A percentile compares a stretch with the other conserved stretches of the same genome.
These are phyloP conservation scores for Pseudoatta argentina DNA, from an alignment of 1,140 invertebrate genomes.

Conservation along the genomic window DNA sequence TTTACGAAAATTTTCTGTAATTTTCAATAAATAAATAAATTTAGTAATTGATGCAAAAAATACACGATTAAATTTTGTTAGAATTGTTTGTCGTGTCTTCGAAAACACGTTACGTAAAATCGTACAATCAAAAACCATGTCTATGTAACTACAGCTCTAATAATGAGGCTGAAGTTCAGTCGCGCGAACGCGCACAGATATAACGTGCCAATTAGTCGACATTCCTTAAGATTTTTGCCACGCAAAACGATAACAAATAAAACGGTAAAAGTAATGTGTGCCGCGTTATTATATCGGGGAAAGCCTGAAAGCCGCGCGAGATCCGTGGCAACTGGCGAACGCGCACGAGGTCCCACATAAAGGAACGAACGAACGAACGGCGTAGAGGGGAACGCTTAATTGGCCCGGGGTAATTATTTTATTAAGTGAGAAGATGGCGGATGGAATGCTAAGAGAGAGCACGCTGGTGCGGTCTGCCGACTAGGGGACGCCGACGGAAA, in stretches of 20 bases:
- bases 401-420: constrained; percentile 86
- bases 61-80: neutral
- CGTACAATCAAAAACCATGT: neutral
- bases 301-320: constrained; percentile 19
- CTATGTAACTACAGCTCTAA: neutral
- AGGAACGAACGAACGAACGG: constrained; percentile 18
- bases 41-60: neutral
- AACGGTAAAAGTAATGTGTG: constrained; percentile 14
- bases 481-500: constrained; percentile 71
- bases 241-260: constrained; percentile 45
- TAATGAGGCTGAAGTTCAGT: constrained; percentile 35
- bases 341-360: constrained; percentile 20
- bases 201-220: constrained; percentile 41
- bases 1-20: neutral
- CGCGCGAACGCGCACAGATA: constrained; percentile 18
- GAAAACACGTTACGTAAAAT: neutral
- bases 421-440: constrained; percentile 86
- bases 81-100: neutral
- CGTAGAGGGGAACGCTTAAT: constrained; percentile 80
- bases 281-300: constrained; percentile 2
- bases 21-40: constrained; percentile 12
- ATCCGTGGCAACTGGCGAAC: constrained; percentile 14
- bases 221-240: constrained; percentile 34
- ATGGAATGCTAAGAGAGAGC: constrained; percentile 83
- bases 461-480: constrained; percentile 75